Percentiles rank a stretch among this genome's conserved stretches.
phyloP scores from a whole-genome alignment of 2,888 invertebrate genomes.

The Melieria crassipennis region DNA sequence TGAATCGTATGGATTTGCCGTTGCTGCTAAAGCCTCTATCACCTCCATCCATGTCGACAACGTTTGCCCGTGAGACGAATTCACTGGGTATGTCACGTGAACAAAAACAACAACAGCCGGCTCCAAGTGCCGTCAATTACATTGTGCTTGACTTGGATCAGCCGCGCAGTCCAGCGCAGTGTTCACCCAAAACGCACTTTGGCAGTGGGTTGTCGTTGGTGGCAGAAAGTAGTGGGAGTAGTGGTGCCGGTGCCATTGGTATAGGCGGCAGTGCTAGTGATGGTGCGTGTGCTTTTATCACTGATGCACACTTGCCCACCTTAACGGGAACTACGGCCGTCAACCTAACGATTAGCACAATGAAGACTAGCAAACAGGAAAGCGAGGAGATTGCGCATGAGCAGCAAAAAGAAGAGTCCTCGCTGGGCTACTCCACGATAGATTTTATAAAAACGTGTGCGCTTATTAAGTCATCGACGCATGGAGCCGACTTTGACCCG shows the following conservation, averaged over 20 bases:
- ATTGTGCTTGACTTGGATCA: constrained; percentile 64
- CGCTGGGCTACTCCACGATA: constrained; percentile 70
- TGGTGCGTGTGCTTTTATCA: background rate
- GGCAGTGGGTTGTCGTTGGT: constrained; percentile 49
- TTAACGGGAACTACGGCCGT: constrained; percentile 26
- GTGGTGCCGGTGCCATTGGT: background rate
- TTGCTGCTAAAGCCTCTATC: constrained; percentile 41
- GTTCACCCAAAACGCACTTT: constrained; percentile 39
- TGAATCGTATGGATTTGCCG: constrained; percentile 55
- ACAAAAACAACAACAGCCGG: constrained; percentile 28
- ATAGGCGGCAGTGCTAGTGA: constrained; percentile 5
- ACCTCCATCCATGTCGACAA: constrained; percentile 4
- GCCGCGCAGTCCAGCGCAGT: constrained; percentile 55
- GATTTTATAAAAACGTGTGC: constrained; percentile 95
- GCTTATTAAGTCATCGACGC: constrained; percentile 74
- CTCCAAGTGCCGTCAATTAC: constrained; percentile 61
- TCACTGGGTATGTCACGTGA: constrained; percentile 19
- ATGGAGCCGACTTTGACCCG: constrained; percentile 67
- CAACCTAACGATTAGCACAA: constrained; percentile 37
- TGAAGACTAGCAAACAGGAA: constrained; percentile 27
- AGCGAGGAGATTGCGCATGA: constrained; percentile 6
- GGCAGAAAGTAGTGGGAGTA: constrained; percentile 1
- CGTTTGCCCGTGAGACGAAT: background rate
- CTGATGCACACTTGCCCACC: constrained; percentile 7
- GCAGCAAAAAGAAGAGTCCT: constrained; percentile 41